Evolutionary conservation across 23 tunicate genomes (phyloP), one percentile per base, ranked within the genome.

Genomic region (Clavelina lepadiformis): DNA sequence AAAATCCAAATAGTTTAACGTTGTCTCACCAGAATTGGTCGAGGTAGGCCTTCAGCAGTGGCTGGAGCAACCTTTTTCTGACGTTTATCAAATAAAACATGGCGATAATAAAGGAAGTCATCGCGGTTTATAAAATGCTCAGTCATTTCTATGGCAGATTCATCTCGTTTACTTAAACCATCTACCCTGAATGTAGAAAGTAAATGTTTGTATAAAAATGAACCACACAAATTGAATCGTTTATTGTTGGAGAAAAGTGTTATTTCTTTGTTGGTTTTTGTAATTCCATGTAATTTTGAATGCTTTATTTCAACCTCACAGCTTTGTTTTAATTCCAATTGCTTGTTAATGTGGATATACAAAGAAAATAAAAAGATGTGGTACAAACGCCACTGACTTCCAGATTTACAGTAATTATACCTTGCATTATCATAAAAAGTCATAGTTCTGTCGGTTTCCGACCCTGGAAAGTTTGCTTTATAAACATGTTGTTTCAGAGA

Each of bases 111-210:
- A 22, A 94, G 77, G 51, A 69, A 70, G 72, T 94, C 99, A 32
- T 72, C 74, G 15, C 99, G 84, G 76, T 86, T 77, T 24, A 74
- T 54, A 58, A 74, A 94, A 61, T 86, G 77, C 38, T 80, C 99
- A 19, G 68, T 72, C 88, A 83, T 83, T 74, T 93, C 97, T 29
- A 75, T 56, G 33, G 83, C 62, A 0, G 79, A 59, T 35, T 89
- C 97, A 18, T 38, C 81, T 35, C 97, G 56, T 30, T 63, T 75
- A 0, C 35, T 30, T 35, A 89, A 55, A 15, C 97, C 97, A 53
- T 89, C 89, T 20, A 81, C 89, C 71, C 97, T 89, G 68, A n/a
- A n/a, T n/a, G n/a, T n/a, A n/a, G n/a, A n/a, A n/a, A n/a, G n/a
- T n/a, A n/a, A n/a, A n/a, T n/a, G n/a, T n/a, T n/a, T n/a, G n/a